phyloP scores from a whole-genome alignment of 2,888 invertebrate genomes.

The Orthosia incerta region DNA sequence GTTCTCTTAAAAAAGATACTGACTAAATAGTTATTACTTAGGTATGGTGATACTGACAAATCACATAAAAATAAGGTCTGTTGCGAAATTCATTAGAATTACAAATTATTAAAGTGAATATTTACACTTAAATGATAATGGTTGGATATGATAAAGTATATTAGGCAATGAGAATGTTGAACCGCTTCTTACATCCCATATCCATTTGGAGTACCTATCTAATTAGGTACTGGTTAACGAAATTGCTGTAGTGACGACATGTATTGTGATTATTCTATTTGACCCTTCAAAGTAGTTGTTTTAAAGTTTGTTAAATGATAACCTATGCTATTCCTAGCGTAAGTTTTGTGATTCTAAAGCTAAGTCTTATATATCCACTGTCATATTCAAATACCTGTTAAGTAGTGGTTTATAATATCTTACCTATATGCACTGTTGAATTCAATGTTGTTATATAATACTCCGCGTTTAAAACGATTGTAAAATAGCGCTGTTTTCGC shows the following conservation, averaged over 20 bases:
- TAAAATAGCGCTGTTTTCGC: conserved; percentile 53
- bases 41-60: conserved; percentile 83
- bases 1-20: conserved; percentile 84
- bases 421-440: conserved; percentile 73
- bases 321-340: conserved; percentile 81
- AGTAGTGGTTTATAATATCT: conserved; percentile 70
- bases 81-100: conserved; percentile 79
- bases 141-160: conserved; percentile 67
- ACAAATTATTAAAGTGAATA: conserved; percentile 68
- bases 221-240: conserved; percentile 60
- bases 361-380: conserved; percentile 83
- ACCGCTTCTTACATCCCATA: conserved; percentile 56
- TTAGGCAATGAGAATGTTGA: conserved; percentile 61
- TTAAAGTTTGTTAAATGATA: conserved; percentile 77
- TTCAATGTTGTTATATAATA: conserved; percentile 73
- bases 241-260: conserved; percentile 69
- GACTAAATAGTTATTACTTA: conserved; percentile 82
- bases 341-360: conserved; percentile 84
- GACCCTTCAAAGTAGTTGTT: conserved; percentile 82
- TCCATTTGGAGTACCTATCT: conserved; percentile 52
- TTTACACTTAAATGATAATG: conserved; percentile 70
- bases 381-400: conserved; percentile 76
- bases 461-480: conserved; percentile 65
- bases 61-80: conserved; percentile 83
- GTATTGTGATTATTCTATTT: conserved; percentile 74